Conservation (phyloP, 2,888 invertebrate genomes). For the Stenoptilia bipunctidactyla region DNA sequence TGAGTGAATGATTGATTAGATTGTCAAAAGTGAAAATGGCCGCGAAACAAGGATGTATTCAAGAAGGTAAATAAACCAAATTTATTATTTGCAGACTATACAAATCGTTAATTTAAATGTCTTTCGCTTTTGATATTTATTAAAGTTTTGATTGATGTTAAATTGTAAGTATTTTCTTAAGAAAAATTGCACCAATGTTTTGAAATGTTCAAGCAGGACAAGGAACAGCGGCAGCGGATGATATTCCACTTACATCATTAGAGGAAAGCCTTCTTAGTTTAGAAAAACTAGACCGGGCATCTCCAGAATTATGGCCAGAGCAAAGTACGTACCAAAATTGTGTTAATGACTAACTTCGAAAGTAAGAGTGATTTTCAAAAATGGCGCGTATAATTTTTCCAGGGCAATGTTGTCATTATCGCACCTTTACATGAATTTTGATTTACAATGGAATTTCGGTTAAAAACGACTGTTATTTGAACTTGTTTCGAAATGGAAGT, state of each 20-base stretch:
- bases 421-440: conserved; percentile 18
- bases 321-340: conserved; percentile 77
- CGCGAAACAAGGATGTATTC: conserved; percentile 74
- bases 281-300: conserved; percentile 93
- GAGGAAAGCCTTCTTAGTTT: conserved; percentile 87
- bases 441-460: conserved; percentile 38
- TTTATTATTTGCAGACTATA: no score
- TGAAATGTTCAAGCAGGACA: no score
- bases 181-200: no score
- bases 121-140: no score
- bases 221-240: conserved; percentile 35
- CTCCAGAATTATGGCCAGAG: conserved; percentile 97
- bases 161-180: no score
- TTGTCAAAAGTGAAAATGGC: conserved; percentile 66
- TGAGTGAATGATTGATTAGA: background rate
- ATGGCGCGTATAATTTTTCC: conserved; percentile 43
- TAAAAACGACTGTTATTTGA: conserved; percentile 37
- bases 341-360: conserved; percentile 7
- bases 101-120: no score
- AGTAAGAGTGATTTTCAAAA: conserved; percentile 38
- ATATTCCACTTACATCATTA: conserved; percentile 62
- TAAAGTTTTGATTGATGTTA: no score
- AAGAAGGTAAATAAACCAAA: conserved; percentile 69
- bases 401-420: conserved; percentile 46
- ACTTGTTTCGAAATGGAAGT: conserved; percentile 42